A percentile compares a stretch with the other conserved stretches of the same genome.
Conservation (phyloP, 2,888 invertebrate species). For the Poecilus cupreus region DNA sequence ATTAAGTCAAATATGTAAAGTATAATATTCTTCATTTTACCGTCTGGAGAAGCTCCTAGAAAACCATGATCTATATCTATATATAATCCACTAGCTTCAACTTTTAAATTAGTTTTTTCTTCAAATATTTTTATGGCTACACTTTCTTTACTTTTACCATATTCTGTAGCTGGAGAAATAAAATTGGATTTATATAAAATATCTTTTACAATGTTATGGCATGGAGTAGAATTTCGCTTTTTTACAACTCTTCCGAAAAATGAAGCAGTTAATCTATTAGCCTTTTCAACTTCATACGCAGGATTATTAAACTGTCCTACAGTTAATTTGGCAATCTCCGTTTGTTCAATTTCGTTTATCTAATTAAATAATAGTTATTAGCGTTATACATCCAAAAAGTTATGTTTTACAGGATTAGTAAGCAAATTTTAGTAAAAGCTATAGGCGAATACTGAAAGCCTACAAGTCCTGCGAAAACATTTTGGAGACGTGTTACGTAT, state of each 20-base stretch:
- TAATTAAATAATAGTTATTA: not conserved
- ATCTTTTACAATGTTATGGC: not conserved
- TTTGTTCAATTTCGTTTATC: not conserved
- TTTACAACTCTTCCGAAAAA: not conserved
- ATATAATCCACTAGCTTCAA: conserved; percentile 29
- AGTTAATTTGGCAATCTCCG: not conserved
- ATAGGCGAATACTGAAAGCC: too few relatives aligned
- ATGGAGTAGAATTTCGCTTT: not conserved
- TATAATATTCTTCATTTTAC: too few relatives aligned
- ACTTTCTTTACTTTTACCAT: conserved; percentile 23
- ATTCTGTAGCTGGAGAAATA: conserved; percentile 46
- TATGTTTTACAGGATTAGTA: too few relatives aligned
- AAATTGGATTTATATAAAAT: not conserved
- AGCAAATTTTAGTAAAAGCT: too few relatives aligned
- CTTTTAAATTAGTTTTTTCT: conserved; percentile 25
- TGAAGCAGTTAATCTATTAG: not conserved
- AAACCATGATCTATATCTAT: conserved; percentile 42
- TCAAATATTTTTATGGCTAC: conserved; percentile 42
- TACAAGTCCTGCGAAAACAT: too few relatives aligned
- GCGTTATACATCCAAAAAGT: not conserved
- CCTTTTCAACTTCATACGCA: not conserved
- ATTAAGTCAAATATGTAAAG: too few relatives aligned
- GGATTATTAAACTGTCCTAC: not conserved
- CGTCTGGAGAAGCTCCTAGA: conserved; percentile 54
- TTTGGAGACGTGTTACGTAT: too few relatives aligned